Evolutionary conservation across 2,888 invertebrate species (phyloP), one percentile per base, ranked within the genome.

Genomic region (Lottia scabra): DNA sequence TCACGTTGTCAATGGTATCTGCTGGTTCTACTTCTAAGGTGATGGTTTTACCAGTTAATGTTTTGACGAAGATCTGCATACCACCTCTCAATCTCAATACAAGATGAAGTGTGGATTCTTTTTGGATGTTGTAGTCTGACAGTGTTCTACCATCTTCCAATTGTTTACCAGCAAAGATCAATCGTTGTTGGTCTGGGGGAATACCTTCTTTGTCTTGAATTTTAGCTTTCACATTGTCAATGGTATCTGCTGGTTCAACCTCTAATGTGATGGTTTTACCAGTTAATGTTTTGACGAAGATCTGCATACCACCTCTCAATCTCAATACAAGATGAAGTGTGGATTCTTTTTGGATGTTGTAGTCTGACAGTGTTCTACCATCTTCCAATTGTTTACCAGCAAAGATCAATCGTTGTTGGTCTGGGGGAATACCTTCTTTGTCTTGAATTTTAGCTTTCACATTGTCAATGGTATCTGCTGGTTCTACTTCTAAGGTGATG

Each of bases 371-470:
- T 1, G 96, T 96, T 69, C 96, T 93, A 5, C 96, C 97, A 92
- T 97, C 97, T 91, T 97, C 97, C 86, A 98, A 91, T 90, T 98
- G 97, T 90, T 96, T 97, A 73, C 97, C 97, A 83, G 96, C 96
- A 90, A 97, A 97, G 91, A 96, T 96, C 89, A 96, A 91, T 86
- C 95, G 93, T 90, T 95, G 95, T 90, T 95, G 95, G 90, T 95
- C 95, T 74, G 92, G 92, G 1, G 92, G 92, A 75, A 92, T 82
- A 26, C 84, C 84, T 90, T 92, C 91, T 80, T 92, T 92, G 80
- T 92, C 92, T 77, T 90, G 89, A 73, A 90, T 90, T 75, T 89
- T 89, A 46, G 88, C 85, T 89, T 97, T 97, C 38, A 97, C 96
- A 94, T 97, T 96, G 91, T 97, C 96, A 84, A 97, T 96, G 8